phyloP scores from a whole-genome alignment of 2,113 vertebrate genomes.

The Oenanthe oenanthe region DNA sequence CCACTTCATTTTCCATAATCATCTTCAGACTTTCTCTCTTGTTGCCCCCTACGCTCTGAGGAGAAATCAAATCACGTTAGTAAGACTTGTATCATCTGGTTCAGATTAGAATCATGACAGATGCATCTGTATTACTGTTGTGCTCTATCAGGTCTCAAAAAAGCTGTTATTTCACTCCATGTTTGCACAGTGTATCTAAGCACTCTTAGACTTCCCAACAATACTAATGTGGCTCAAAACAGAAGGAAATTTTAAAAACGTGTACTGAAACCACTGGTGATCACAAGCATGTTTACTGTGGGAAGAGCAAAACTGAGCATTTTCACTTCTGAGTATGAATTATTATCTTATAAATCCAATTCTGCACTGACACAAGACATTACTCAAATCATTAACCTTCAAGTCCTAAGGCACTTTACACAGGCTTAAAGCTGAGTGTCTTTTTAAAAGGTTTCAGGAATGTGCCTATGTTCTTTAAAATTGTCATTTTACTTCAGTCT shows the following conservation, averaged over 20 bases:
- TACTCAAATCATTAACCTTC: not conserved
- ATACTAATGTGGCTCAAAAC: not conserved
- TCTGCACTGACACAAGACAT: not conserved
- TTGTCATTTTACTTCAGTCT: not conserved
- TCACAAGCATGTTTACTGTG: not conserved
- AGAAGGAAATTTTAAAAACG: not conserved
- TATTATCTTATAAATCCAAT: not conserved
- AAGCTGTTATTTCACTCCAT: not conserved
- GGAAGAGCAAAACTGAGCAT: not conserved
- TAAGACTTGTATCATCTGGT: not conserved
- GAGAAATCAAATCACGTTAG: not conserved
- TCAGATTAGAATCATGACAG: not conserved
- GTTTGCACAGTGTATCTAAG: accelerated
- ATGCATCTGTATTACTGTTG: not conserved
- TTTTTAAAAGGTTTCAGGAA: not conserved
- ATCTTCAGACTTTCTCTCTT: not conserved
- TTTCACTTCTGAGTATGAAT: not conserved
- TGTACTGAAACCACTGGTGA: not conserved
- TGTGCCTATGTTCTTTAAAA: slow-evolving; percentile 18
- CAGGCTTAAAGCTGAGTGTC: not conserved
- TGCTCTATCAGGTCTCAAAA: not conserved
- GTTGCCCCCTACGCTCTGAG: not conserved
- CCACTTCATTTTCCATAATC: not conserved
- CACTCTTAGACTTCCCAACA: not conserved
- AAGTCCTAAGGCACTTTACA: not conserved